These are phyloP conservation scores for Campylomormyrus numenius DNA, from an alignment of 2,113 vertebrate species.

Conservation along the genomic window DNA sequence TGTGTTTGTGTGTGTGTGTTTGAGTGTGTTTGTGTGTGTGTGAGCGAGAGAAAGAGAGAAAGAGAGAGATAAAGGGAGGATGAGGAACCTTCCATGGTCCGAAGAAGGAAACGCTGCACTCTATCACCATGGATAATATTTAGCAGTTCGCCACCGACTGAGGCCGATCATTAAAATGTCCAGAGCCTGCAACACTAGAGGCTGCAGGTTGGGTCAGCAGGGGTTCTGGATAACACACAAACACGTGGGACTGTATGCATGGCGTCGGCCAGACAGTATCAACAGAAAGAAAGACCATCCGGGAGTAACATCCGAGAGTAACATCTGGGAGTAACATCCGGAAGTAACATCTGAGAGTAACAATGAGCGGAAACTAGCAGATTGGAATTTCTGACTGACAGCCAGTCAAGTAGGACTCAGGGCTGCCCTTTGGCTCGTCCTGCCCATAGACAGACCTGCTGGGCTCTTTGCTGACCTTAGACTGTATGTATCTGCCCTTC, in stretches of 20 bases:
- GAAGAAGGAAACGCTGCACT: slow-evolving; percentile 92
- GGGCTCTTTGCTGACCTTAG: background rate
- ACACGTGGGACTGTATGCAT: slow-evolving; percentile 66
- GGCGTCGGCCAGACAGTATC: slow-evolving; percentile 45
- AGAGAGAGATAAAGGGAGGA: slow-evolving; percentile 24
- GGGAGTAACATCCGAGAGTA: slow-evolving; percentile 70
- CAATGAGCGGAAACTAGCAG: background rate
- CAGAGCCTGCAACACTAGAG: slow-evolving; percentile 87
- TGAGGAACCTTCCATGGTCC: slow-evolving; percentile 91
- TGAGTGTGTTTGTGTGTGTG: slow-evolving; percentile 62
- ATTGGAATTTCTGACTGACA: slow-evolving; percentile 79
- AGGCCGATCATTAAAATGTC: slow-evolving; percentile 80
- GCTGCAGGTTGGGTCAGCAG: slow-evolving; percentile 77
- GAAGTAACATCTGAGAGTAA: background rate
- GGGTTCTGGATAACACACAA: slow-evolving; percentile 95
- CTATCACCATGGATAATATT: slow-evolving; percentile 85
- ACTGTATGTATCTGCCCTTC: background rate
- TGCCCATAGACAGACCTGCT: background rate
- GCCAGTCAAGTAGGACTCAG: slow-evolving; percentile 34
- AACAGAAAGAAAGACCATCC: slow-evolving; percentile 63
- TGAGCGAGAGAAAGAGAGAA: slow-evolving; percentile 46
- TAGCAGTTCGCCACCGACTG: slow-evolving; percentile 91
- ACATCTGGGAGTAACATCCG: background rate
- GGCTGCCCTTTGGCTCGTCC: background rate
- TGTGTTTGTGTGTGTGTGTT: slow-evolving; percentile 53